Evolutionary conservation across 30 jellyfish, hydroid and myxozoan species (phyloP).

Genomic region (Aurelia aurita): DNA sequence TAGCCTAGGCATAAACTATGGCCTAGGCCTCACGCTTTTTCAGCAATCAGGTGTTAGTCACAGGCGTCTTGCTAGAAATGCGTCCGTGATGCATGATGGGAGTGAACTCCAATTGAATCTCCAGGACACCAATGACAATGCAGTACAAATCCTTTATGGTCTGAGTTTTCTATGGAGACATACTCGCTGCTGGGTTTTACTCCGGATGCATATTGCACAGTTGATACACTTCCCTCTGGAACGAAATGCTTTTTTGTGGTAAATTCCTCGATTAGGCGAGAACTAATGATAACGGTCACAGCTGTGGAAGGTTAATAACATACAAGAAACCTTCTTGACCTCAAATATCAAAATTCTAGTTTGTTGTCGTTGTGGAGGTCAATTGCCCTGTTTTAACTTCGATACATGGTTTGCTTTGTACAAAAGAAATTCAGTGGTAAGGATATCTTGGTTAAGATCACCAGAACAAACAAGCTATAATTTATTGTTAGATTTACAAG

Average conservation of each 20-base stretch:
- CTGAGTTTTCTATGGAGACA: too few relatives aligned
- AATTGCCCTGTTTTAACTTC: neutral
- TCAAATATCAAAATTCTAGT: neutral
- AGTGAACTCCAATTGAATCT: too few relatives aligned
- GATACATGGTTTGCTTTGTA: too few relatives aligned
- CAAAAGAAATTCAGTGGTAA: too few relatives aligned
- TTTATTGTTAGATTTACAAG: neutral
- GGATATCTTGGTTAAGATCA: too few relatives aligned
- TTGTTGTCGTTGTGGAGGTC: neutral
- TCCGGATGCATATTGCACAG: slow-evolving; percentile 8
- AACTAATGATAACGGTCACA: slow-evolving; percentile 4
- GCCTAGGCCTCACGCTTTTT: too few relatives aligned
- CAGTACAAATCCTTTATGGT: neutral
- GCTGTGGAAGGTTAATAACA: slow-evolving; percentile 9
- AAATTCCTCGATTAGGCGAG: slow-evolving; percentile 7
- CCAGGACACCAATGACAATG: neutral
- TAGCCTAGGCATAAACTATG: too few relatives aligned
- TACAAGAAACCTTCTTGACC: slow-evolving; percentile 26
- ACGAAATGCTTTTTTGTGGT: neutral
- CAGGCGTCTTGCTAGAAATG: too few relatives aligned
- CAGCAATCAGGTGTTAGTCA: too few relatives aligned
- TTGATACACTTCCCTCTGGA: neutral
- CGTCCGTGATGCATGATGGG: neutral
- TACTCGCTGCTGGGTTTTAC: slow-evolving; percentile 6
- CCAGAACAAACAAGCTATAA: too few relatives aligned